A percentile compares a stretch with the other conserved stretches of the same genome.
phyloP scores from a whole-genome alignment of 2,113 vertebrate genomes.

The Embiotoca jacksoni region DNA sequence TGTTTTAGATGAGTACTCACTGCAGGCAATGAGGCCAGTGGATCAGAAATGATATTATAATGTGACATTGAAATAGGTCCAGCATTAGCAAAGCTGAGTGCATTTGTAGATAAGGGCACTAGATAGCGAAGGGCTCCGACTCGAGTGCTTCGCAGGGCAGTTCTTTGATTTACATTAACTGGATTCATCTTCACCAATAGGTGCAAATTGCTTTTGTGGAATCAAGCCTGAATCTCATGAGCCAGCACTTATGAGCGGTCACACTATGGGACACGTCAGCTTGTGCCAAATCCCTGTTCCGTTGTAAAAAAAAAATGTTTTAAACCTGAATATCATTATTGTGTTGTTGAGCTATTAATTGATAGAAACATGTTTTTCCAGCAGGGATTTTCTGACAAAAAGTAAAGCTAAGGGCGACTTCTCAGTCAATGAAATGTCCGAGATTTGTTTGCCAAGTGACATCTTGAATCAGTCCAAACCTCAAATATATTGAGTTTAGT shows the following conservation, averaged over 20 bases:
- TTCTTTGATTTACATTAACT: conserved; percentile 63
- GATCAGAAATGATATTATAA: conserved; percentile 60
- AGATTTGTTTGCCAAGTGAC: no score
- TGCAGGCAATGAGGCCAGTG: conserved; percentile 26
- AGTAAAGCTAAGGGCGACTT: no score
- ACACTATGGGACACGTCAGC: background rate
- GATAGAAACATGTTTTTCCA: background rate
- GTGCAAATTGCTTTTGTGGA: conserved; percentile 62
- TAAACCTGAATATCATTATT: background rate
- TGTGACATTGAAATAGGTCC: conserved; percentile 46
- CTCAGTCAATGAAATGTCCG: no score
- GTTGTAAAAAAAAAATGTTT: background rate
- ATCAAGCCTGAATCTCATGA: conserved; percentile 56
- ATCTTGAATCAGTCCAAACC: no score
- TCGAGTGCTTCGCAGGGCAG: conserved; percentile 41
- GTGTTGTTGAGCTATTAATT: background rate
- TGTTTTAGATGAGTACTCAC: conserved; percentile 57
- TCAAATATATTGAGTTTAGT: no score
- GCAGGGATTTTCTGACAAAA: background rate
- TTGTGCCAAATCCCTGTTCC: background rate
- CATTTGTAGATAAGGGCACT: conserved; percentile 49
- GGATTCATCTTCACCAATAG: conserved; percentile 52
- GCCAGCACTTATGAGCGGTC: conserved; percentile 36
- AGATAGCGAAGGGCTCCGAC: conserved; percentile 37
- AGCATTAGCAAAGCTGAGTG: conserved; percentile 50